Base-by-base conservation (phyloP, 30 jellyfish, hydroid and myxozoan genomes). In the Catostylus mosaicus region DNA sequence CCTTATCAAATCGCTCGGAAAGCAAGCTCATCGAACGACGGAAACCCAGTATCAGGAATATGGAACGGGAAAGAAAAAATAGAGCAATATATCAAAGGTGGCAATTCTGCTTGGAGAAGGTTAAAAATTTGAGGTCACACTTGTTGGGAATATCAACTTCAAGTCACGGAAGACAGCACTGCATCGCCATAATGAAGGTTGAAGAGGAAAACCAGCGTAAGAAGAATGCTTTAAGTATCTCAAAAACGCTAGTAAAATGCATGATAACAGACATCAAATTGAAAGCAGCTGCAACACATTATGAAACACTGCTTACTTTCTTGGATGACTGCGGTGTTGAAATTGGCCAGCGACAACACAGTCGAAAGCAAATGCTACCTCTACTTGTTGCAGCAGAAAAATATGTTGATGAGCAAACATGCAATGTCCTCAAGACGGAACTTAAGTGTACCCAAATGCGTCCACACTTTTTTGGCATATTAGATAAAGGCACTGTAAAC, bases 381-480 rank as follows among this genome's bases (percentile, higher is more conserved):
- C 24, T 72, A 70, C 84, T 72, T 38, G 70, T 72, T 72, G 84
- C 84, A 9, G 84, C 68, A 72, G 70, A 32, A n/a, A 47, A 24
- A 7, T 72, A 3, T 38, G 81, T 33, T 4, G 81, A 31, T n/a
- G 48, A 37, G 52, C 10, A 37, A 72, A 38, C 84, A 16, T 72
- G 70, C 43, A 40, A 37, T 68, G 64, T 68, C 18, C 81, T 68
- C 29, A 10, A 68, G 33, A 68, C 65, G 2, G 81, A 31, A 19
- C 5, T 31, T 30, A 30, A 68, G 50, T 57, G 72, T 65, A 33
- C 65, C 27, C 64, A 24, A 36, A 37, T 68, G 81, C 29, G 27
- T 68, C 81, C 81, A 22, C 81, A 68, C 38, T 68, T 68, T 34
- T 68, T 30, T 68, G 81, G 81, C 23, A 80, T 57, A 22, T n/a